Conservation (phyloP, 2,888 invertebrate genomes). For the Hyalella azteca region DNA sequence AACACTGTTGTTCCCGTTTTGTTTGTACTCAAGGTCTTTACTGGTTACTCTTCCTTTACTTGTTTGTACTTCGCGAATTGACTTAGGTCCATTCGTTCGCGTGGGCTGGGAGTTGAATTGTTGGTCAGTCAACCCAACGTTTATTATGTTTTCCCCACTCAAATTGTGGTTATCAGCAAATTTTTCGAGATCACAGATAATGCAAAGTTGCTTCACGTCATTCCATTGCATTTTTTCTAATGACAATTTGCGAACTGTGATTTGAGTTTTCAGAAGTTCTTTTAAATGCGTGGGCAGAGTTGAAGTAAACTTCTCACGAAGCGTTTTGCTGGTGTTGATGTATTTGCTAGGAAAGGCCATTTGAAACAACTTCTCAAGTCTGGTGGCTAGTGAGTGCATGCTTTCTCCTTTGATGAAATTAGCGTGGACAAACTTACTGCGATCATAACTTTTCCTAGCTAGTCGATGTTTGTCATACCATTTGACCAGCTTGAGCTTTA, state of each 20-base stretch:
- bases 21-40: no score
- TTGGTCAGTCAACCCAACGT: no score
- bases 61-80: no score
- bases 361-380: not conserved
- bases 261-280: not conserved
- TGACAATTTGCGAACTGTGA: not conserved
- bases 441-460: not conserved
- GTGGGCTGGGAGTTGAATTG: no score
- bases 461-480: not conserved
- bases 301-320: not conserved
- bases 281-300: not conserved
- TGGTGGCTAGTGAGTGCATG: not conserved
- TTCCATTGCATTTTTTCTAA: not conserved
- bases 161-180: not conserved
- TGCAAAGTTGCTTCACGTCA: not conserved
- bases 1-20: no score
- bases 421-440: not conserved
- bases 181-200: no score
- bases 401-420: not conserved
- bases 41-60: no score
- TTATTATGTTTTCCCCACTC: not conserved
- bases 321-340: not conserved
- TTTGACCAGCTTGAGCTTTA: not conserved
- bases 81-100: no score
- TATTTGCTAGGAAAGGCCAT: not conserved